phyloP scores from a whole-genome alignment of 2,113 vertebrate genomes.

The Phaethon lepturus region DNA sequence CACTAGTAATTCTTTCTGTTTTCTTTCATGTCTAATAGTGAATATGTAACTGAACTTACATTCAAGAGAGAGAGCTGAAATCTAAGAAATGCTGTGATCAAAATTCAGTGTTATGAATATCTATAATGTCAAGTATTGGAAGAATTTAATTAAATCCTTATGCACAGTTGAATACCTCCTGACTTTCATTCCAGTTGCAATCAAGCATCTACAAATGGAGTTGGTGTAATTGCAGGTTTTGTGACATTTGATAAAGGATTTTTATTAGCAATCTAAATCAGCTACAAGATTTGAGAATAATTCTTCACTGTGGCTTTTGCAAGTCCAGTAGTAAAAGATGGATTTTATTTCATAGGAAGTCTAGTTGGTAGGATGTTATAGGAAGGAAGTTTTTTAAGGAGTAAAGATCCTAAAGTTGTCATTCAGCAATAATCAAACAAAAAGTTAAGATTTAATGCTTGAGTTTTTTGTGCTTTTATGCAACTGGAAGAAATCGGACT shows the following conservation, averaged over 20 bases:
- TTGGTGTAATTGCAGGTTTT: slow-evolving; percentile 19
- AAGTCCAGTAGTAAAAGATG: background rate
- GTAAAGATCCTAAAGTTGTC: background rate
- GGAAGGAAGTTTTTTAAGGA: background rate
- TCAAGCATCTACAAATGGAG: background rate
- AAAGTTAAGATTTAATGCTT: background rate
- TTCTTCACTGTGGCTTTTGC: background rate
- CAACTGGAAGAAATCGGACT: background rate
- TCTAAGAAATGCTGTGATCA: background rate
- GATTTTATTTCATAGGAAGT: background rate
- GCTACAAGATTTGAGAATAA: background rate
- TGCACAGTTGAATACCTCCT: slow-evolving; percentile 27
- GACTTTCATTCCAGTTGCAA: slow-evolving; percentile 30
- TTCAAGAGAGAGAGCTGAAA: background rate
- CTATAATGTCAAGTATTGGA: slow-evolving; percentile 9
- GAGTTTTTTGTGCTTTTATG: background rate
- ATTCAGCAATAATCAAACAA: background rate
- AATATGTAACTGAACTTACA: background rate
- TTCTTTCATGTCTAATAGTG: background rate
- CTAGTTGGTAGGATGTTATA: background rate
- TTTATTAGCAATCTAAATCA: slow-evolving; percentile 3
- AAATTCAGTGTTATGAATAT: slow-evolving; percentile 28
- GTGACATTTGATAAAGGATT: slow-evolving; percentile 16
- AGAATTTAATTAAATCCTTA: slow-evolving; percentile 45
- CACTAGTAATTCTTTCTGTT: background rate